A percentile compares a stretch with the other conserved stretches of the same genome.
These are phyloP conservation scores for Meteorus sp. DNA, from an alignment of 1,140 invertebrate genomes.

Conservation along the genomic window DNA sequence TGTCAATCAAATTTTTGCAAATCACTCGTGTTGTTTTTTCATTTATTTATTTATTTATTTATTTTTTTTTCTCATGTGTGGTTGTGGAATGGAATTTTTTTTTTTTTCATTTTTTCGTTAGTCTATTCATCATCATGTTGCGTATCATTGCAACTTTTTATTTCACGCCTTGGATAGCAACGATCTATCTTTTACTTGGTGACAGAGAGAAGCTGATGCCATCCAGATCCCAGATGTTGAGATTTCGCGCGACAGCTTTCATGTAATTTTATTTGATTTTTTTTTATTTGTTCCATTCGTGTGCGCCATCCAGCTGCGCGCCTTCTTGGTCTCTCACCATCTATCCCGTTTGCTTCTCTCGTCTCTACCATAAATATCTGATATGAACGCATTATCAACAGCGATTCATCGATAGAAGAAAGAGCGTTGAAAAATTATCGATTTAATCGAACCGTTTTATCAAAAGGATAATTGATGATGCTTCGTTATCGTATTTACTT, in stretches of 20 bases:
- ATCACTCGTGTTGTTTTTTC: too few species aligned
- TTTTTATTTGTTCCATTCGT: constrained; percentile 1
- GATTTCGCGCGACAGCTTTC: constrained; percentile 14
- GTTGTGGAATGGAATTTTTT: not conserved
- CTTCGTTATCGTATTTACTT: too few species aligned
- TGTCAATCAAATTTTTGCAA: not conserved
- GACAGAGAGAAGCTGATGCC: constrained; percentile 1
- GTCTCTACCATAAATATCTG: not conserved
- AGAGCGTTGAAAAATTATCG: too few species aligned
- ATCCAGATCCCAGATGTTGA: constrained; percentile 7
- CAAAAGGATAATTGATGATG: too few species aligned
- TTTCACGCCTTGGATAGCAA: not conserved
- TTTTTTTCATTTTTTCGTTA: not conserved
- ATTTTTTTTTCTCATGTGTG: not conserved
- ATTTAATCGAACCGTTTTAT: too few species aligned
- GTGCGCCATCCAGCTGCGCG: not conserved
- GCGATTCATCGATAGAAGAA: constrained; percentile 12
- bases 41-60: not conserved
- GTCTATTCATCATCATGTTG: too few species aligned
- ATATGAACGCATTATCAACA: not conserved
- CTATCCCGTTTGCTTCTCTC: not conserved
- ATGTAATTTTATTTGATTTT: constrained; percentile 3
- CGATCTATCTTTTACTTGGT: constrained; percentile 3
- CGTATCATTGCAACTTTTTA: constrained; percentile 1
- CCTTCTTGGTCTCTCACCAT: not conserved